These are phyloP conservation scores for Fabriciana adippe DNA, from an alignment of 2,888 invertebrate species.

Conservation along the genomic window DNA sequence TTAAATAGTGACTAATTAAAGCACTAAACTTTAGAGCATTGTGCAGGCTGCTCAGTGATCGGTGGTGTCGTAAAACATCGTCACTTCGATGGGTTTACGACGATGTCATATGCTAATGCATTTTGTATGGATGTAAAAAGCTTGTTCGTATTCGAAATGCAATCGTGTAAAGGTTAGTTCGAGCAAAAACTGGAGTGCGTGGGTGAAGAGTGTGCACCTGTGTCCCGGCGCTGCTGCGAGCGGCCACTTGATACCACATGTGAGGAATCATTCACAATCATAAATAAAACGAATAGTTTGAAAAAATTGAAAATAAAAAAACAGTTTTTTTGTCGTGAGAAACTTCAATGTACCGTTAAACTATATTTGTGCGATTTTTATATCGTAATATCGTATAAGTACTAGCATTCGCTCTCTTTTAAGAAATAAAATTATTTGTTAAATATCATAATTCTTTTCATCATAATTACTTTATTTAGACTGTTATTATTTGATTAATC, in stretches of 20 bases:
- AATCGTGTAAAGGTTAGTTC: conserved; percentile 13
- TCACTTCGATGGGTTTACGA: conserved; percentile 12
- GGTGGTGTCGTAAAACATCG: conserved; percentile 8
- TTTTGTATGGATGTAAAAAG: conserved; percentile 12
- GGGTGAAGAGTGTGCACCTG: conserved; percentile 38
- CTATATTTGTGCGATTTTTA: too few relatives aligned
- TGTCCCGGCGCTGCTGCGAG: not conserved
- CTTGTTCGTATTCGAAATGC: not conserved
- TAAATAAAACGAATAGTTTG: too few relatives aligned
- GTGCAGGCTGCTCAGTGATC: too few relatives aligned
- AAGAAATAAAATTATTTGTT: too few relatives aligned
- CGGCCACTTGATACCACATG: conserved; percentile 39
- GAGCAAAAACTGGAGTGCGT: conserved; percentile 27
- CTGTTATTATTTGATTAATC: too few relatives aligned
- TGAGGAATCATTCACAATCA: not conserved
- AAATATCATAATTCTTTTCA: too few relatives aligned
- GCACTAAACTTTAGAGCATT: too few relatives aligned
- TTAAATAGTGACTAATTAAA: too few relatives aligned
- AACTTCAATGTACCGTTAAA: not conserved
- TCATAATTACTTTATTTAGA: too few relatives aligned
- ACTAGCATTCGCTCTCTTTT: too few relatives aligned
- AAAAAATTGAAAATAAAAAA: not conserved
- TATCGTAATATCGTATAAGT: too few relatives aligned
- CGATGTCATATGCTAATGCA: conserved; percentile 12
- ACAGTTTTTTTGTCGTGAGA: not conserved